Evolutionary conservation across 2,113 vertebrate species (phyloP).

Genomic region (Calonectris borealis): DNA sequence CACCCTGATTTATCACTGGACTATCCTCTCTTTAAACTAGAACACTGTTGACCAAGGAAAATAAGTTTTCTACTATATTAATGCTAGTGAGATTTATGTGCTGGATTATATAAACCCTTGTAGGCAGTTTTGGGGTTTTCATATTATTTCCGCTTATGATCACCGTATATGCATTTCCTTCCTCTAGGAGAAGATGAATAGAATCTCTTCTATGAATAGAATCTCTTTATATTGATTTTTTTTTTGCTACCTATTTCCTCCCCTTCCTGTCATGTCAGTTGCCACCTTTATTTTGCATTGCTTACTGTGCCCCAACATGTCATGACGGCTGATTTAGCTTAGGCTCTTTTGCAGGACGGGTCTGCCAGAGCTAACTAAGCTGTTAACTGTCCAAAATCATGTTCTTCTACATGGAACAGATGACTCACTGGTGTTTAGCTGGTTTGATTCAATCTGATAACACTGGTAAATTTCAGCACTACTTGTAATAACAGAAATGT

Average conservation of each 20-base stretch:
- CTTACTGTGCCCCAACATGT: not conserved
- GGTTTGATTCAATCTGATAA: not conserved
- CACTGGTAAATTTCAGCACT: not conserved
- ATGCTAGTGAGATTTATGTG: not conserved
- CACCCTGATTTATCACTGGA: not conserved
- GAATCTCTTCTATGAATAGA: not conserved
- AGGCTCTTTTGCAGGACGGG: not conserved
- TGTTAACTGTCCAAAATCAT: not conserved
- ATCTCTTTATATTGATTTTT: not conserved
- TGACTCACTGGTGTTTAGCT: not conserved
- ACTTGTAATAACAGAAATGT: not conserved
- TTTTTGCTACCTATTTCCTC: not conserved
- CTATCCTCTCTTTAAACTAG: not conserved
- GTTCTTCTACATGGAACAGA: not conserved
- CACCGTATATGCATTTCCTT: not conserved
- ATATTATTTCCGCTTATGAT: not conserved
- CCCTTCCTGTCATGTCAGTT: not conserved
- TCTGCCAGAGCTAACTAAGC: not conserved
- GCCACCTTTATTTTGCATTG: not conserved
- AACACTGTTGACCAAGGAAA: not conserved
- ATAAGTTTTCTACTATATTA: not conserved
- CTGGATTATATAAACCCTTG: not conserved
- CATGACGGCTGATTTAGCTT: not conserved
- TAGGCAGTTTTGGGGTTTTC: not conserved
- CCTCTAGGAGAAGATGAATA: not conserved